phyloP scores from a whole-genome alignment of 2,797 vertebrate genomes.

The Poeciliopsis paucimaculata region DNA sequence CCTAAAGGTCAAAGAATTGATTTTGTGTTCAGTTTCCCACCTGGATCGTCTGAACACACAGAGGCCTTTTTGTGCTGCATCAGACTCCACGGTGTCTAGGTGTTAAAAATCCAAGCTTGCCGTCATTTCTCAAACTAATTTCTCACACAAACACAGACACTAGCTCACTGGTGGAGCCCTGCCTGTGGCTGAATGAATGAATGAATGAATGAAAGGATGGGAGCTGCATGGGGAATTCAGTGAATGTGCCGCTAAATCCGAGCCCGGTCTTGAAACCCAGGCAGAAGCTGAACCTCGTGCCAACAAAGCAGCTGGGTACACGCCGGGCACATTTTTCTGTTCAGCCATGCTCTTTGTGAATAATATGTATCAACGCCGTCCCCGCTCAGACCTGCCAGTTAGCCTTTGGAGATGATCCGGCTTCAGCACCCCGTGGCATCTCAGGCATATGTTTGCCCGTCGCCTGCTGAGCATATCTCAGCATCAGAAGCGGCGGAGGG shows the following conservation, averaged over 20 bases:
- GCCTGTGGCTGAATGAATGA: slow-evolving; percentile 65
- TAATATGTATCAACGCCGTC: slow-evolving; percentile 82
- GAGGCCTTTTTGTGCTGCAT: slow-evolving; percentile 13
- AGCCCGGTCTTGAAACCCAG: slow-evolving; percentile 69
- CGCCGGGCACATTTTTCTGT: slow-evolving; percentile 79
- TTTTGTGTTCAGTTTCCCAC: slow-evolving; percentile 35
- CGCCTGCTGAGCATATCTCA: slow-evolving; percentile 77
- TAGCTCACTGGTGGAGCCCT: slow-evolving; percentile 63
- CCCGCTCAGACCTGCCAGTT: slow-evolving; percentile 80
- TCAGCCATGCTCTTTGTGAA: slow-evolving; percentile 86
- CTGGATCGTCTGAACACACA: slow-evolving; percentile 13
- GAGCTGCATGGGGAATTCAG: slow-evolving; percentile 77
- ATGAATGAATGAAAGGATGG: slow-evolving; percentile 62
- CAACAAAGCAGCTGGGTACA: slow-evolving; percentile 77
- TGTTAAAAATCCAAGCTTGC: slow-evolving; percentile 63
- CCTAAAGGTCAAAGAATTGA: slow-evolving; percentile 44
- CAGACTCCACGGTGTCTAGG: slow-evolving; percentile 21
- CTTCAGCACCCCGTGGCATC: slow-evolving; percentile 82
- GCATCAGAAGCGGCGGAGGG: slow-evolving; percentile 49
- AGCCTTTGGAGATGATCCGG: slow-evolving; percentile 84
- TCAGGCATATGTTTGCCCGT: slow-evolving; percentile 78
- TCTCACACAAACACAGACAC: slow-evolving; percentile 48
- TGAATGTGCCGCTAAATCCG: slow-evolving; percentile 74
- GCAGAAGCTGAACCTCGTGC: slow-evolving; percentile 65
- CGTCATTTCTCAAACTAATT: slow-evolving; percentile 53